Evolutionary conservation across 2,797 vertebrate genomes (phyloP).

Genomic region (Rousettus madagascariensis): DNA sequence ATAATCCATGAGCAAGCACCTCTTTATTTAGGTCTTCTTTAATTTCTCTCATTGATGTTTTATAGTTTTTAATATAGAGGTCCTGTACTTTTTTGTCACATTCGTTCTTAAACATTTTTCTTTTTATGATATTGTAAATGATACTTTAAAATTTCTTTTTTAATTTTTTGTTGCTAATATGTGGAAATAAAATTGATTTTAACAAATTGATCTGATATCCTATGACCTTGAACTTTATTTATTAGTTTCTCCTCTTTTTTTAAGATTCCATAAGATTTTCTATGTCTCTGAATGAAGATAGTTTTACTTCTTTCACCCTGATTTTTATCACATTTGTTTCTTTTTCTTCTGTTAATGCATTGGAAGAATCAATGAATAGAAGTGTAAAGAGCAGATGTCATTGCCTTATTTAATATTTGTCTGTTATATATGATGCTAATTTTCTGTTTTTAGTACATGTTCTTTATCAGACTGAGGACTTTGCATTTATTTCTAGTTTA

Average conservation of each 20-base stretch:
- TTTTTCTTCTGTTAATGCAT: neutral
- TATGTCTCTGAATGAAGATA: neutral
- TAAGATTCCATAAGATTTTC: neutral
- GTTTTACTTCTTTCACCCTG: neutral
- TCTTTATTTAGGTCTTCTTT: conserved; percentile 5
- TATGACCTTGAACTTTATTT: neutral
- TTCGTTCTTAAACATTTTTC: neutral
- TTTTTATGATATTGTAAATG: neutral
- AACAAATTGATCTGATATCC: neutral
- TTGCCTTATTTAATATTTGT: neutral
- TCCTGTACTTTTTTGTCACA: neutral
- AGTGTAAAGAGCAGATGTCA: neutral
- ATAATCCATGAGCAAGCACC: neutral
- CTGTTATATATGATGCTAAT: neutral
- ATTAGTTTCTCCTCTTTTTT: neutral
- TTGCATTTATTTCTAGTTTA: neutral
- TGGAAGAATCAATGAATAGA: neutral
- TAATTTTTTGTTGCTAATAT: neutral
- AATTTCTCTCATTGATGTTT: neutral
- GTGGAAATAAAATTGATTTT: neutral
- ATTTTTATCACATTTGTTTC: neutral
- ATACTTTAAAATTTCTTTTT: neutral
- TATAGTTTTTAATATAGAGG: neutral
- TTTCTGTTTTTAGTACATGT: neutral
- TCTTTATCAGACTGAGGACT: neutral